Evolutionary conservation across 1,140 invertebrate genomes (phyloP).

Genomic region (Danaus plexippus): DNA sequence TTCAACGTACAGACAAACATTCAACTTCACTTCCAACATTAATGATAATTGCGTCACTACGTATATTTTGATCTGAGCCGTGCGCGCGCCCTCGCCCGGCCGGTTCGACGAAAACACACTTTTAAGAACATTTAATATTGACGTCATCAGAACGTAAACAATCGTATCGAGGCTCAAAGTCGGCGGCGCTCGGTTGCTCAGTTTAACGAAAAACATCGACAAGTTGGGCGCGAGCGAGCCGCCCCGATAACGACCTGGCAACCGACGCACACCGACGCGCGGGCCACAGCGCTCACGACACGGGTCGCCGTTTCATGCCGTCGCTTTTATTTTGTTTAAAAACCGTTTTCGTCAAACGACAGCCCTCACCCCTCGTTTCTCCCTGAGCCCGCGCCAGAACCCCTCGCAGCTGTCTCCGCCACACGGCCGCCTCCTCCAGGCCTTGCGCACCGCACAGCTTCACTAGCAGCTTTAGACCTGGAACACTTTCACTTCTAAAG

Average conservation of each 20-base stretch:
- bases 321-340: background rate
- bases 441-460: slow-evolving; percentile 68
- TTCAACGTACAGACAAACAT: too few species aligned
- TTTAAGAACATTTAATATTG: slow-evolving; percentile 10
- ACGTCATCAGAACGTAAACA: slow-evolving; percentile 21
- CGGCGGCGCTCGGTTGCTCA: slow-evolving; percentile 20
- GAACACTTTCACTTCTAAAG: background rate
- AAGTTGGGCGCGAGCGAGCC: background rate
- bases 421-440: slow-evolving; percentile 54
- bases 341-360: background rate
- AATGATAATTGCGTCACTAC: too few species aligned
- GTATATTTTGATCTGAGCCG: too few species aligned
- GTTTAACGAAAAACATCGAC: slow-evolving; percentile 21
- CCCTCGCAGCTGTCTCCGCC: slow-evolving; percentile 60
- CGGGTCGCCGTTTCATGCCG: too few species aligned
- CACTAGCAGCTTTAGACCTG: slow-evolving; percentile 66
- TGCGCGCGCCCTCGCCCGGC: too few species aligned
- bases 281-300: too few species aligned
- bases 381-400: slow-evolving; percentile 48
- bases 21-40: too few species aligned
- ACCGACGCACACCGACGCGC: too few species aligned
- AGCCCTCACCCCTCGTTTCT: slow-evolving; percentile 42
- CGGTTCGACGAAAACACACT: slow-evolving; percentile 5
- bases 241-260: too few species aligned
- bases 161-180: slow-evolving; percentile 29